Evolutionary conservation across 2,113 vertebrate genomes (phyloP).

Genomic region (Tragelaphus imberbis): DNA sequence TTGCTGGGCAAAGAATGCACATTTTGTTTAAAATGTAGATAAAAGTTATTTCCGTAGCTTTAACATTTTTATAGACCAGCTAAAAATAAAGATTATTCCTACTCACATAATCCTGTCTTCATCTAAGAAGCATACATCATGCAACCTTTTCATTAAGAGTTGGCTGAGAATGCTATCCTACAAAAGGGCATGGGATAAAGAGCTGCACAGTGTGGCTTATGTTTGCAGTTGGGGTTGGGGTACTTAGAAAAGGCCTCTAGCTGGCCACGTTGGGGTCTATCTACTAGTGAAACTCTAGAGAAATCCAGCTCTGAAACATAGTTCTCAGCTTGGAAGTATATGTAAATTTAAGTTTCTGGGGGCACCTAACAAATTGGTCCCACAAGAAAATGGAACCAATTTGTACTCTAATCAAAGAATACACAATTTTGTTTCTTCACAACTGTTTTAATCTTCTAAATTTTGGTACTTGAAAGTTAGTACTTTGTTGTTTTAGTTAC

Average conservation of each 20-base stretch:
- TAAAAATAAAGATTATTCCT: conserved; percentile 44
- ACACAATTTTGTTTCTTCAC: not conserved
- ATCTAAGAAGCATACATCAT: conserved; percentile 24
- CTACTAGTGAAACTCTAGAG: not conserved
- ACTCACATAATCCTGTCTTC: conserved; percentile 35
- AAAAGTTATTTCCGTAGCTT: conserved; percentile 36
- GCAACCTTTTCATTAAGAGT: conserved; percentile 29
- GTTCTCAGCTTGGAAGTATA: conserved; percentile 16
- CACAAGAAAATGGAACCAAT: not conserved
- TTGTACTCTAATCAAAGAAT: not conserved
- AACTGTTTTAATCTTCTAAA: not conserved
- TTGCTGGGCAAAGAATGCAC: not conserved
- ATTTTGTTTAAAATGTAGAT: conserved; percentile 34
- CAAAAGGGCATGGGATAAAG: not conserved
- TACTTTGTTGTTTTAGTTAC: conserved; percentile 24
- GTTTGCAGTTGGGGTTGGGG: not conserved
- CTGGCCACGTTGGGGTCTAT: not conserved
- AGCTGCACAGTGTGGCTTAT: not conserved
- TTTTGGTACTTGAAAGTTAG: not conserved
- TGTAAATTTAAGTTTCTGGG: not conserved
- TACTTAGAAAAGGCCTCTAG: conserved; percentile 27
- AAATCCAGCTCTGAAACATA: not conserved
- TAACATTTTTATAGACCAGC: conserved; percentile 8
- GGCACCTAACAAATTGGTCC: not conserved
- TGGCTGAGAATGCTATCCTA: not conserved